These are phyloP conservation scores for Aurelia sp. DNA, from an alignment of 30 jellyfish, hydroid and myxozoan species.

Conservation along the genomic window DNA sequence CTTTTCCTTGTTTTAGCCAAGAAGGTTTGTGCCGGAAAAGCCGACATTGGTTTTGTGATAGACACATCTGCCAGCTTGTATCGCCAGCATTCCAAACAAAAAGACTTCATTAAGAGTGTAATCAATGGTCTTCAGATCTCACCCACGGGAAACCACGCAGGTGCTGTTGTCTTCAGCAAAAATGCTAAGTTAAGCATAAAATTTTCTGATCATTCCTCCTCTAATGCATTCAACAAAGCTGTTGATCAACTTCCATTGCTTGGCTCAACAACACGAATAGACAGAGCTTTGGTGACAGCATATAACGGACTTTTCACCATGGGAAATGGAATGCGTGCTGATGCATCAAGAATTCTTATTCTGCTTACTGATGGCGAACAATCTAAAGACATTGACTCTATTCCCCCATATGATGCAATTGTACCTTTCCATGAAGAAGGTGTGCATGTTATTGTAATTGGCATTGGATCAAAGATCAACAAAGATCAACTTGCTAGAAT, in stretches of 20 bases:
- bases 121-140: neutral
- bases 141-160: constrained; percentile 28
- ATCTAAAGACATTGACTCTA: constrained; percentile 27
- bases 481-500: neutral
- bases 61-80: constrained; percentile 49
- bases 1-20: no score
- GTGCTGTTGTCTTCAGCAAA: constrained; percentile 32
- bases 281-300: constrained; percentile 44
- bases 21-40: neutral
- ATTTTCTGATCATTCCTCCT: constrained; percentile 14
- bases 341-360: constrained; percentile 48
- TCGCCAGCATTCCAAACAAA: neutral
- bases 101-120: neutral
- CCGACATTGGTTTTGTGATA: constrained; percentile 30
- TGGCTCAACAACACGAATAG: constrained; percentile 40
- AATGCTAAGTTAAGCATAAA: constrained; percentile 17
- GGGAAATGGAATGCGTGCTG: constrained; percentile 46
- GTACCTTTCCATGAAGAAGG: constrained; percentile 32
- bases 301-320: constrained; percentile 33
- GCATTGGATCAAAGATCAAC: neutral
- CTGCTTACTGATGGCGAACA: constrained; percentile 53
- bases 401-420: constrained; percentile 18
- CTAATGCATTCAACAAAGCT: constrained; percentile 27
- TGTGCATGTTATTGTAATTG: constrained; percentile 12
- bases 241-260: constrained; percentile 35